Base-by-base conservation (phyloP, 2,113 vertebrate genomes). In the Strix aluco region DNA sequence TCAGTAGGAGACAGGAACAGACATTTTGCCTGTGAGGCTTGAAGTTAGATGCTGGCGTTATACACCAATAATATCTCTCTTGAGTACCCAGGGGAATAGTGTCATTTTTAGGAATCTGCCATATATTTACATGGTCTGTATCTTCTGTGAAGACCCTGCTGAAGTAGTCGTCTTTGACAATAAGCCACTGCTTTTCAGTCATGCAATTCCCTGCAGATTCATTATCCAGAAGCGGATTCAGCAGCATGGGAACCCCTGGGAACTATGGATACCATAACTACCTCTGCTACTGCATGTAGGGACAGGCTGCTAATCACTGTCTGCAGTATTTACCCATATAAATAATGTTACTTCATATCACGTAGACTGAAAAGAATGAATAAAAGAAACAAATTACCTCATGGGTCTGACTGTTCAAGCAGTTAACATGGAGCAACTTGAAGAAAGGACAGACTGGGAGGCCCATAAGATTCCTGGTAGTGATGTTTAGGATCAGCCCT, bases 41-140 rank as follows among this genome's bases (percentile, higher is more conserved):
- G 42, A 85, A 27, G 67, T 4, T 57, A 36, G 26, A 18, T 66
- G 51, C 30, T 85, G 55, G 12, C 10, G 0, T 29, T 13, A 9
- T 11, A 18, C 11, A 57, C 36, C 47, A 46, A 0, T 6, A 46
- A 0, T 6, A 15, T 36, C 9, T 12, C 30, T 30, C 38, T 19
- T 44, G 38, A n/a, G 29, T 6, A 69, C 52, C 32, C 54, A 55
- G 47, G 20, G 17, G 13, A 51, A 47, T 3, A 4, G 1, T 20
- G 27, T 7, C 5, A 38, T 9, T 62, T 85, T 55, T n/a, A 67
- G 62, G 30, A 47, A 59, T 27, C 38, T 82, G n/a, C 10, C 57
- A 20, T 5, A 2, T 13, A 42, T 79, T 78, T 36, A 12, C 15
- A 10, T 3, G 19, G 7, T 16, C 65, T 51, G 2, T 77, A 62